Conservation (phyloP, 2,888 invertebrate species). For the Heliconius cydno region DNA sequence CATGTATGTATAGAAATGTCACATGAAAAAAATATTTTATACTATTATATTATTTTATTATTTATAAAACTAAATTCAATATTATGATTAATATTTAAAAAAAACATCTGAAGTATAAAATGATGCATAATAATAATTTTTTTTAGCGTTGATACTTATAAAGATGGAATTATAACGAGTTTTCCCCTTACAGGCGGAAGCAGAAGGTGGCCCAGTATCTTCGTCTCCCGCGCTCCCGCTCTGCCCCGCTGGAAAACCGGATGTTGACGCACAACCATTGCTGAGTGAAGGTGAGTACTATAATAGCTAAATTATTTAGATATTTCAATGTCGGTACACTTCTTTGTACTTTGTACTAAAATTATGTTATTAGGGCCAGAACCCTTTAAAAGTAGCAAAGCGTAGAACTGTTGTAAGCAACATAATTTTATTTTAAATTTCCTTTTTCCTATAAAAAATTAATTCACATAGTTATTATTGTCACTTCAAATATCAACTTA, state of each 20-base stretch:
- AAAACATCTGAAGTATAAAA: not conserved
- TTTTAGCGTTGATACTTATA: not conserved
- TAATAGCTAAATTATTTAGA: not conserved
- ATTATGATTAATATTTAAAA: not conserved
- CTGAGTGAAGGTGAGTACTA: constrained; percentile 66
- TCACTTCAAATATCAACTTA: too few species aligned
- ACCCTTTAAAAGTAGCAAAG: not conserved
- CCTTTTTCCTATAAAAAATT: too few species aligned
- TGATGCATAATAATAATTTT: not conserved
- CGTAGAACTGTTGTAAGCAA: not conserved
- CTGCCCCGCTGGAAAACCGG: constrained; percentile 71
- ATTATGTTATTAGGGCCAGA: not conserved
- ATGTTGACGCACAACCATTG: constrained; percentile 67
- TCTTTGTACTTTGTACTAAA: not conserved
- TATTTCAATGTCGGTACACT: too few species aligned
- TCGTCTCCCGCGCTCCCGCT: constrained; percentile 68
- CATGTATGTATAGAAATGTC: too few species aligned
- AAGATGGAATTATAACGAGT: not conserved
- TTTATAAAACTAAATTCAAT: too few species aligned
- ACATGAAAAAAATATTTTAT: too few species aligned
- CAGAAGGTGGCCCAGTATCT: constrained; percentile 61
- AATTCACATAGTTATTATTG: too few species aligned
- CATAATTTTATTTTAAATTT: too few species aligned
- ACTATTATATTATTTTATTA: too few species aligned
- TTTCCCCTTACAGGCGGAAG: constrained; percentile 62